Base-by-base conservation (phyloP, 2,797 vertebrate genomes). In the Channa striata region DNA sequence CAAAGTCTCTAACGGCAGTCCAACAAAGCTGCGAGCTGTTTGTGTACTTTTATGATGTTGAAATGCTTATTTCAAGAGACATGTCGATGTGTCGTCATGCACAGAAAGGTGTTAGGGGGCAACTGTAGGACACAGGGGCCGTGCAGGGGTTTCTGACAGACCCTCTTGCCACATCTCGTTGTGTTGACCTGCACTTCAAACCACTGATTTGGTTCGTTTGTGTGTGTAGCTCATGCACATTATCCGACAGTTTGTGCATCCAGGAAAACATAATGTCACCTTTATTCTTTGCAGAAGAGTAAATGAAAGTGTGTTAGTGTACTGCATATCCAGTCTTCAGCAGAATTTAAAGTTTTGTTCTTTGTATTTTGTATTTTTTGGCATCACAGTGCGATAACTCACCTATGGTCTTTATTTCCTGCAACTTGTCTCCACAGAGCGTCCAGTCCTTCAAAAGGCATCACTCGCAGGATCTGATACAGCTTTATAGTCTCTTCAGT, bases 391-490 rank as follows among this genome's bases (percentile, higher is more conserved):
- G 20, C 9, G 34, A 39, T 16, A 12, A 39, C 64, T 58, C n/a
- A 58, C 95, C 95, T 96, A 51, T 94, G 68, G 25, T 91, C 93
- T 23, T 79, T 48, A 71, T 93, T 92, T 57, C 63, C 90, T 68
- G 81, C 78, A 49, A 92, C 68, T 2, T 95, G 89, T 54, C 82
- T 94, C 95, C 95, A 97, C 75, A 95, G 53, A 2, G 62, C 80
- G 11, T 95, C 93, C 0, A 97, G 59, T 60, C 76, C 63, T 19
- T 95, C 93, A 21, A 82, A n/a, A 0, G 89, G 90, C 21, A 78
- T 66, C 20, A 68, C 49, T 34, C 92, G 90, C 48, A 95, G 88
- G 25, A 97, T 92, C n/a, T 96, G 95, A 59, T 93, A 87, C 0
- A 96, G 77, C 60, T 95, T 89, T 17, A 96, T 77, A 20, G 88